Percentiles rank a stretch among this genome's conserved stretches.
Conservation (phyloP, 2,888 invertebrate species). For the Pollenia amentaria region DNA sequence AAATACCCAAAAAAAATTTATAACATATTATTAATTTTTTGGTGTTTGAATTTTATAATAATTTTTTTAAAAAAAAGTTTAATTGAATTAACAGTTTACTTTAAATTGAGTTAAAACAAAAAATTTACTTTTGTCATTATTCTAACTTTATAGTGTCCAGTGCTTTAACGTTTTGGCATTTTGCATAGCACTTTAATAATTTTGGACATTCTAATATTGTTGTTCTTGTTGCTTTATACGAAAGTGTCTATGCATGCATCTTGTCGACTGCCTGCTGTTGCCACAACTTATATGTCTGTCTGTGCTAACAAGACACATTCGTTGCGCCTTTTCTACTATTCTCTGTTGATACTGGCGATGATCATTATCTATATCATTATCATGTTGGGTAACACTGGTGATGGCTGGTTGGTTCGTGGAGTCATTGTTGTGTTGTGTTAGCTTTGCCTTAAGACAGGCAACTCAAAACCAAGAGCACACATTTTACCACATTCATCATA, state of each 20-base stretch:
- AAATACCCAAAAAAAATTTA: not conserved
- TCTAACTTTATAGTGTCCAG: constrained; percentile 51
- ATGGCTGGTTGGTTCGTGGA: constrained; percentile 33
- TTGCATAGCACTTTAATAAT: constrained; percentile 60
- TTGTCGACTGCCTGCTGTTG: constrained; percentile 48
- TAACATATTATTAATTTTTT: not conserved
- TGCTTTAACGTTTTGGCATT: constrained; percentile 62
- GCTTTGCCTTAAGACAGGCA: constrained; percentile 66
- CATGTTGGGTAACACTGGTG: constrained; percentile 38
- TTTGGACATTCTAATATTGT: constrained; percentile 21
- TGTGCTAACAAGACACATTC: constrained; percentile 69
- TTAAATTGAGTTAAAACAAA: not conserved
- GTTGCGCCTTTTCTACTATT: constrained; percentile 57
- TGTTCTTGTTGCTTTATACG: not conserved
- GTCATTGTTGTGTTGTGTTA: constrained; percentile 53
- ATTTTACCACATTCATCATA: not conserved
- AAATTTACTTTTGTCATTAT: constrained; percentile 7
- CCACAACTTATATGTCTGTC: constrained; percentile 40
- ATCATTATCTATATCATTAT: constrained; percentile 33
- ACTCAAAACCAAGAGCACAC: constrained; percentile 65
- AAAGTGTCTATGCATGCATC: not conserved
- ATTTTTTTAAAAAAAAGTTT: constrained; percentile 20
- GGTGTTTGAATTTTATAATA: not conserved
- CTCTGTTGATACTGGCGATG: constrained; percentile 39
- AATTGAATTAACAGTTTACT: constrained; percentile 1